These are phyloP conservation scores for Rhamphomyia laevipes DNA, from an alignment of 2,888 invertebrate genomes.

Conservation along the genomic window DNA sequence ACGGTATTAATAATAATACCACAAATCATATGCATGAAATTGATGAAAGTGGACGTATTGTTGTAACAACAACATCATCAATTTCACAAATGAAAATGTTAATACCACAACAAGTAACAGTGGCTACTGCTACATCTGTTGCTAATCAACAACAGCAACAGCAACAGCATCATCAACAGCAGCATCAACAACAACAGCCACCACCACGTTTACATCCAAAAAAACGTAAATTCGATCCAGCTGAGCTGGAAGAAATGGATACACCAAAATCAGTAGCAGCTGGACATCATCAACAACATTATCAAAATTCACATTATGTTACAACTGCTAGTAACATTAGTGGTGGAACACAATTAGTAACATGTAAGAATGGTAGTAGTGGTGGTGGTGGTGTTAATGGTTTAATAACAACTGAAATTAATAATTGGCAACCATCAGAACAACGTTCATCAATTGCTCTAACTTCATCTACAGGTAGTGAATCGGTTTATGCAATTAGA, in stretches of 20 bases:
- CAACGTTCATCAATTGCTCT: conserved; percentile 2
- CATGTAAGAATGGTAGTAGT: conserved; percentile 9
- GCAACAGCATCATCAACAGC: conserved; percentile 20
- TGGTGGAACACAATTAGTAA: conserved; percentile 10
- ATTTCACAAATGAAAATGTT: conserved; percentile 13
- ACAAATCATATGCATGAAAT: conserved; percentile 8
- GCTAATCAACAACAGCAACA: conserved; percentile 47
- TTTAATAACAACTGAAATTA: neutral
- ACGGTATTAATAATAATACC: conserved; percentile 25
- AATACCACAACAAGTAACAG: conserved; percentile 43
- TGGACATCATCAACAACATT: conserved; percentile 20
- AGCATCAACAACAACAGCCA: conserved; percentile 32
- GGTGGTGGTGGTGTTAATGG: conserved; percentile 1
- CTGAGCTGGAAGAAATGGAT: conserved; percentile 34
- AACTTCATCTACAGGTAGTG: conserved; percentile 7
- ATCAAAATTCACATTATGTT: conserved; percentile 18
- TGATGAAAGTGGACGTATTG: neutral
- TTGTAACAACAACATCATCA: neutral
- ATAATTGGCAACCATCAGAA: conserved; percentile 14
- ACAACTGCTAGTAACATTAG: neutral
- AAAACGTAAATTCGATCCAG: conserved; percentile 52
- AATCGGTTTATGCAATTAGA: conserved; percentile 21
- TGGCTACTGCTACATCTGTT: conserved; percentile 24
- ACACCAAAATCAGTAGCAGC: conserved; percentile 12
- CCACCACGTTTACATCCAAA: conserved; percentile 72